phyloP scores from a whole-genome alignment of 2,888 invertebrate genomes.

The Tipula confusa region DNA sequence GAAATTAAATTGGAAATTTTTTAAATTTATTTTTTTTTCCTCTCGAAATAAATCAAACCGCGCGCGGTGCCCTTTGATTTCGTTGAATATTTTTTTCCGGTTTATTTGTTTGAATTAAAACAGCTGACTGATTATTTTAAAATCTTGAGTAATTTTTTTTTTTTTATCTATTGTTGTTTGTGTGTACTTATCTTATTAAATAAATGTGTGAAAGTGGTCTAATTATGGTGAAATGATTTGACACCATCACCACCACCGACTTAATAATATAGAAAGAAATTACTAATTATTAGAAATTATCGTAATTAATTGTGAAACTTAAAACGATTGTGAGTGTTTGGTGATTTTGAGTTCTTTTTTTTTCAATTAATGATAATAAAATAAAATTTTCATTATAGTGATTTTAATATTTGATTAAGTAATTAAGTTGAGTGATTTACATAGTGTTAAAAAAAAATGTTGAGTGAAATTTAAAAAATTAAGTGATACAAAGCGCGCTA shows the following conservation, averaged over 20 bases:
- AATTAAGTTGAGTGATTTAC: not conserved
- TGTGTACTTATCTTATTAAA: not conserved
- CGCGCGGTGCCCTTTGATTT: not conserved
- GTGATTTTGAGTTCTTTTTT: not conserved
- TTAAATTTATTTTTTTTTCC: no score
- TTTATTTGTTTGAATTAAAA: constrained; percentile 3
- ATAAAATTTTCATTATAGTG: not conserved
- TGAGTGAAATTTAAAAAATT: not conserved
- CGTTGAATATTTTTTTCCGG: not conserved
- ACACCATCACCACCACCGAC: not conserved
- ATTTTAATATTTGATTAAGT: not conserved
- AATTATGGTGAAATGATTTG: not conserved
- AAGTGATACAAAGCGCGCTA: not conserved
- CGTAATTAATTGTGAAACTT: constrained; percentile 6
- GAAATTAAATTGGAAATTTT: not conserved
- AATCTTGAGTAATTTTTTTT: not conserved
- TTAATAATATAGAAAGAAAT: not conserved
- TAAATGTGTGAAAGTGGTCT: not conserved
- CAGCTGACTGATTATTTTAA: constrained; percentile 5
- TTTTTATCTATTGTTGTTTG: not conserved
- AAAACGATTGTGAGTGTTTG: not conserved
- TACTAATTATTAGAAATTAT: not conserved
- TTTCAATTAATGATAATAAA: not conserved
- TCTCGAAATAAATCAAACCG: not conserved
- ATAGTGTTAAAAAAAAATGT: not conserved